Percentiles rank a stretch among this genome's conserved stretches.
These are phyloP conservation scores for Ictalurus furcatus DNA, from an alignment of 2,113 vertebrate species.

Conservation along the genomic window DNA sequence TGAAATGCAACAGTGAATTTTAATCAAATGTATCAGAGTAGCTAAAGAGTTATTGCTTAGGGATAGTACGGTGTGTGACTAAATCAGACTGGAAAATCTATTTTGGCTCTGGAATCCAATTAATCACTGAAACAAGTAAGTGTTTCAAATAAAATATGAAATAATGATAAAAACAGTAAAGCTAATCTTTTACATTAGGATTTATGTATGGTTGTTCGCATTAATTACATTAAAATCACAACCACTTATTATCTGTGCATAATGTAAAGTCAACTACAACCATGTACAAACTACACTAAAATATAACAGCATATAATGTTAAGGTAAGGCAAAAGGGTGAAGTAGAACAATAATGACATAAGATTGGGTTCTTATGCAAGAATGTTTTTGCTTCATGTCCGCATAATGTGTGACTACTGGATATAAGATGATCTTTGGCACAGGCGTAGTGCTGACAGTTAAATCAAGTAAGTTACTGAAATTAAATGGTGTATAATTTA, in stretches of 20 bases:
- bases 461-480: constrained; percentile 30
- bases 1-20: not conserved
- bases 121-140: constrained; percentile 46
- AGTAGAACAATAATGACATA: not conserved
- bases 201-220: not conserved
- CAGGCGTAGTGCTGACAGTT: constrained; percentile 26
- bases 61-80: constrained; percentile 40
- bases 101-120: constrained; percentile 55
- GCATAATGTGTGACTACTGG: constrained; percentile 42
- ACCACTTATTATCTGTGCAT: no score
- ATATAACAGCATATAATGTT: not conserved
- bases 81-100: constrained; percentile 14
- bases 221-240: not conserved
- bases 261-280: not conserved
- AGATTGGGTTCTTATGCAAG: not conserved
- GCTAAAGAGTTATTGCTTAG: constrained; percentile 18
- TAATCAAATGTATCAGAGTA: not conserved
- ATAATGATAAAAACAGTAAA: not conserved
- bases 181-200: not conserved
- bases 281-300: not conserved
- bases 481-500: not conserved
- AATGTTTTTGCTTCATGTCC: constrained; percentile 12
- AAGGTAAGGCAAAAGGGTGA: not conserved
- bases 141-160: not conserved
- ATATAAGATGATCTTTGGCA: constrained; percentile 39